phyloP scores from a whole-genome alignment of 2,797 vertebrate species.

The Salarias fasciatus region DNA sequence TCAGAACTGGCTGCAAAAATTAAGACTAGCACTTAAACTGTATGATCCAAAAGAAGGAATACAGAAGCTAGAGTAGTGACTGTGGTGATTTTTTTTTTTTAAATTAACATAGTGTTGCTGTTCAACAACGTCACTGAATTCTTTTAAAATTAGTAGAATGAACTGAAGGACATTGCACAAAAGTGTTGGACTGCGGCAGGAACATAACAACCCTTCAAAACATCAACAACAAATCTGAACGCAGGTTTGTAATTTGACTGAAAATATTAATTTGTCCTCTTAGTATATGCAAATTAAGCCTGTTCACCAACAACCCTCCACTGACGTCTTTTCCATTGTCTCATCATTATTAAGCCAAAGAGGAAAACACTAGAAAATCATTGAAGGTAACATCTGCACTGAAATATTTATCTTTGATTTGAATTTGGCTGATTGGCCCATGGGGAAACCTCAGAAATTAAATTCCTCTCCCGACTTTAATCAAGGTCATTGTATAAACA shows the following conservation, averaged over 20 bases:
- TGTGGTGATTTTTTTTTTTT: no score
- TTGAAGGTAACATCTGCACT: not conserved
- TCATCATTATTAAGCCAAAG: constrained; percentile 12
- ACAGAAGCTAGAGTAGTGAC: no score
- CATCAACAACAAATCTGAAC: not conserved
- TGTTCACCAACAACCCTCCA: not conserved
- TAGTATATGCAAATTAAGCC: not conserved
- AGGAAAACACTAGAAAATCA: not conserved
- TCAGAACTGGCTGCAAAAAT: no score
- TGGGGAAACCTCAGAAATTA: constrained; percentile 29
- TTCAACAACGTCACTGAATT: no score
- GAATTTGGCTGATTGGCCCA: constrained; percentile 20
- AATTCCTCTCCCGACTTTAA: constrained; percentile 26
- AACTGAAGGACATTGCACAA: no score
- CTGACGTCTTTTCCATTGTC: constrained; percentile 1
- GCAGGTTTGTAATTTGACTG: not conserved
- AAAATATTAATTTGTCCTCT: not conserved
- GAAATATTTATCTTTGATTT: constrained; percentile 13
- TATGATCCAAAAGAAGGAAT: no score
- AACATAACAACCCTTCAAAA: no score
- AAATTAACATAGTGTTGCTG: no score
- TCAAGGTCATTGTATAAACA: constrained; percentile 58
- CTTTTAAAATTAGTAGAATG: no score
- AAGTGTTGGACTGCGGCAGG: no score
- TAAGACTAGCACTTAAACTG: no score